Evolutionary conservation across 2,797 vertebrate species (phyloP), one percentile per base, ranked within the genome.

Genomic region (Ciconia nigra): DNA sequence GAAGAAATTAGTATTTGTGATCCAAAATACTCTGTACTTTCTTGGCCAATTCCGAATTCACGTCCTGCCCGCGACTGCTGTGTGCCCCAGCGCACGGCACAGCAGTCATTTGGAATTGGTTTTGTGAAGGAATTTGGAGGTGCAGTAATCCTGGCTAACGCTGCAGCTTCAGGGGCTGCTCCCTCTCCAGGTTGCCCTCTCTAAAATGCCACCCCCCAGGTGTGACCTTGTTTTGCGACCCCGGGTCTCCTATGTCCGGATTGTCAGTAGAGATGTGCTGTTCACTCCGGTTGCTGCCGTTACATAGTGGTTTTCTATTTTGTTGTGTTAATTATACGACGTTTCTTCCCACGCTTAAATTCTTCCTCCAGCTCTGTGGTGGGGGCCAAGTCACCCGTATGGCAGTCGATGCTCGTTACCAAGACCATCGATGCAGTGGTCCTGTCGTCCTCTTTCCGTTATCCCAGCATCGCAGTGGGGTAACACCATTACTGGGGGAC

Each of bases 401-500:
- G n/a, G 51, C 71, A 54, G 28, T 35, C 0, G 0, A 3, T 44
- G 24, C 41, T 59, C 1, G 0, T 49, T 49, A 15, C n/a, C 37
- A 15, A 13, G 42, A 24, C n/a, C 35, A 18, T n/a, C 26, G 6
- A 2, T 16, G 82, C 31, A 39, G 33, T 12, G 44, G 47, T 59
- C 44, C 28, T 57, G 71, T 51, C 28, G 57, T 72, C 52, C 37
- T 66, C n/a, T 47, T 61, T 22, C 14, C 41, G 20, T 62, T 52
- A 12, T 44, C n/a, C 37, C 0, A 0, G 25, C 1, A 0, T 77
- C 49, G 11, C 69, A 6, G 14, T 19, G 46, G 25, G 47, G 9
- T 44, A 11, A 7, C 5, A 4, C 35, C 20, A 1, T 67, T 37
- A 17, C 25, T 18, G 35, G 35, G 51, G 51, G 35, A 13, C 19